phyloP scores from a whole-genome alignment of 2,888 invertebrate species.

The Myopa tessellatipennis region DNA sequence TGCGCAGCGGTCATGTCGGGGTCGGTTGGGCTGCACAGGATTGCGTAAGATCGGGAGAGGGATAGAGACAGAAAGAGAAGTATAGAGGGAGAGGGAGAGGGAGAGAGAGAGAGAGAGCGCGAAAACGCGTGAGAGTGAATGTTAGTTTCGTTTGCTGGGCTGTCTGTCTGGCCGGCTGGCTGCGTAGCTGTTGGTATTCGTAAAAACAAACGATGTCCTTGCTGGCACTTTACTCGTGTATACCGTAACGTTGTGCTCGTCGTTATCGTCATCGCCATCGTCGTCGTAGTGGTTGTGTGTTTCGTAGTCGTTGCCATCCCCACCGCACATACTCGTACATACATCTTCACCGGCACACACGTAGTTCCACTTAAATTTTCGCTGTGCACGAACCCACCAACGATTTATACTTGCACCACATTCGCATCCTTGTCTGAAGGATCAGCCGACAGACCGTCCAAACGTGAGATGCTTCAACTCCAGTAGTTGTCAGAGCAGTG shows the following conservation, averaged over 20 bases:
- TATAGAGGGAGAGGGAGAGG: neutral
- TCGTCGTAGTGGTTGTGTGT: conserved; percentile 13
- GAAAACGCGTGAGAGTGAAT: neutral
- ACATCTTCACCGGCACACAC: neutral
- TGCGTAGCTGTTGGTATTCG: conserved; percentile 31
- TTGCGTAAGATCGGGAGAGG: neutral
- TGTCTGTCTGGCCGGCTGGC: conserved; percentile 9
- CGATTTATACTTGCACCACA: conserved; percentile 17
- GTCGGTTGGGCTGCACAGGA: neutral
- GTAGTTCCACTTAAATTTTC: conserved; percentile 31
- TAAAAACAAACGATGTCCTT: conserved; percentile 22
- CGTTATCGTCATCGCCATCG: conserved; percentile 28
- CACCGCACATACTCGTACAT: conserved; percentile 4
- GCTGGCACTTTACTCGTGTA: conserved; percentile 37
- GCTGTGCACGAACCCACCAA: conserved; percentile 20
- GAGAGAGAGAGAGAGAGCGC: neutral
- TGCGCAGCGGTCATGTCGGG: neutral
- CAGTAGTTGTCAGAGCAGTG: neutral
- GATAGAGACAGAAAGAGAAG: neutral
- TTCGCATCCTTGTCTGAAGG: conserved; percentile 24
- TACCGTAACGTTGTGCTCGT: conserved; percentile 29
- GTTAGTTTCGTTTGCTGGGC: neutral
- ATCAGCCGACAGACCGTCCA: neutral
- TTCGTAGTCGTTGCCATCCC: conserved; percentile 9
- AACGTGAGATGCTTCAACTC: neutral